These are phyloP conservation scores for Acrobasis suavella DNA, from an alignment of 2,888 invertebrate species.

Conservation along the genomic window DNA sequence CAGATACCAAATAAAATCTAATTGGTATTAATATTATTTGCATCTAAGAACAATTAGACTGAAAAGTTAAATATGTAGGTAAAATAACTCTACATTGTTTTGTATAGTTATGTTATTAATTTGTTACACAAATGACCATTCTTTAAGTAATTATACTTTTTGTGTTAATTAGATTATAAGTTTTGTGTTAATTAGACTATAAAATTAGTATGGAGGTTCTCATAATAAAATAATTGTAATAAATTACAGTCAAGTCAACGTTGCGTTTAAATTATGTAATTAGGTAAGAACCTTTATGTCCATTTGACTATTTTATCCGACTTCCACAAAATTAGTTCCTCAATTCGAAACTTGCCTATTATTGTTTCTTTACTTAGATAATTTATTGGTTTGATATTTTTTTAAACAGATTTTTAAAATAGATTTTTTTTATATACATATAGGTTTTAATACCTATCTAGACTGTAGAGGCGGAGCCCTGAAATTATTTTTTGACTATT, in stretches of 20 bases:
- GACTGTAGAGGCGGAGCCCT: no score
- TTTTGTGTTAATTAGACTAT: background rate
- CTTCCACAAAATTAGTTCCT: no score
- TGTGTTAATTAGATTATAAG: background rate
- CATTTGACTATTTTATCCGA: background rate
- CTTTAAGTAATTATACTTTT: background rate
- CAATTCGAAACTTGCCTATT: no score
- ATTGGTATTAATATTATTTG: no score
- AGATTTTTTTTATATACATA: no score
- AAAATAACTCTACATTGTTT: background rate
- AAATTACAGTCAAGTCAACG: background rate
- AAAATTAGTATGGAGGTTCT: background rate
- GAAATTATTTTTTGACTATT: no score
- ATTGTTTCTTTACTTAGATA: no score
- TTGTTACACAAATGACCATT: constrained; percentile 1
- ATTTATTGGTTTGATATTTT: no score
- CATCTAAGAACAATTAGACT: background rate
- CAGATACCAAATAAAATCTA: no score
- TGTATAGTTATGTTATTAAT: background rate
- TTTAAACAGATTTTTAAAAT: no score
- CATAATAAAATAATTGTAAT: background rate
- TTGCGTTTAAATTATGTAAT: background rate
- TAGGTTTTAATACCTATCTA: no score
- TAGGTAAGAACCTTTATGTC: background rate
- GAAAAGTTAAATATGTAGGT: background rate